These are phyloP conservation scores for Vanessa cardui DNA, from an alignment of 2,888 invertebrate species.

Conservation along the genomic window DNA sequence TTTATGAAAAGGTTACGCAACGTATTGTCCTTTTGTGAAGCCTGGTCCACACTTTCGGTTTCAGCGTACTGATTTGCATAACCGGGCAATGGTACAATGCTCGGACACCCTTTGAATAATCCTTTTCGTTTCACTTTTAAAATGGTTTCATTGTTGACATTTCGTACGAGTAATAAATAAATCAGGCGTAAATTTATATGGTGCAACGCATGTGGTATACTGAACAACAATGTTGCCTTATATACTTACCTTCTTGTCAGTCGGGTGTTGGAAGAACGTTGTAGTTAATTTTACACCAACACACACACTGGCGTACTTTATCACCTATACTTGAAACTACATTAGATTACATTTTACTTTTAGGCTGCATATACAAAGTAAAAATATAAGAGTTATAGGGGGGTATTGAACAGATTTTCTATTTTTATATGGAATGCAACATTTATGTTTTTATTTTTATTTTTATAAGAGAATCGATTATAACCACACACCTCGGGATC, in stretches of 20 bases:
- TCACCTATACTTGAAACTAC: conserved; percentile 21
- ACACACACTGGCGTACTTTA: conserved; percentile 23
- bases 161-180: conserved; percentile 78
- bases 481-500: not conserved
- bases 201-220: conserved; percentile 60
- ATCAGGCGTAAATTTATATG: conserved; percentile 71
- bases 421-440: no score
- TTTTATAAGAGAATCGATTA: no score
- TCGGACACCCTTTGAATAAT: conserved; percentile 72
- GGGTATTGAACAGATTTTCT: no score
- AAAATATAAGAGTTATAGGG: no score
- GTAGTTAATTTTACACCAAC: not conserved
- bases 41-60: conserved; percentile 72
- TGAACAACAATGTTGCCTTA: conserved; percentile 65
- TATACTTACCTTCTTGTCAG: conserved; percentile 38
- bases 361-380: not conserved
- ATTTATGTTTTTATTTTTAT: no score
- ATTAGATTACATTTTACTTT: conserved; percentile 23
- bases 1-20: conserved; percentile 77
- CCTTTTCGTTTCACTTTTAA: conserved; percentile 79
- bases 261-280: conserved; percentile 18
- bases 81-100: conserved; percentile 69
- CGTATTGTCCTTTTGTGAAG: conserved; percentile 57
- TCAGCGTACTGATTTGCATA: conserved; percentile 80
- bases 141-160: conserved; percentile 75